A percentile compares a stretch with the other conserved stretches of the same genome.
Evolutionary conservation across 2,797 vertebrate species (phyloP).

Genomic region (Poeciliopsis infans): DNA sequence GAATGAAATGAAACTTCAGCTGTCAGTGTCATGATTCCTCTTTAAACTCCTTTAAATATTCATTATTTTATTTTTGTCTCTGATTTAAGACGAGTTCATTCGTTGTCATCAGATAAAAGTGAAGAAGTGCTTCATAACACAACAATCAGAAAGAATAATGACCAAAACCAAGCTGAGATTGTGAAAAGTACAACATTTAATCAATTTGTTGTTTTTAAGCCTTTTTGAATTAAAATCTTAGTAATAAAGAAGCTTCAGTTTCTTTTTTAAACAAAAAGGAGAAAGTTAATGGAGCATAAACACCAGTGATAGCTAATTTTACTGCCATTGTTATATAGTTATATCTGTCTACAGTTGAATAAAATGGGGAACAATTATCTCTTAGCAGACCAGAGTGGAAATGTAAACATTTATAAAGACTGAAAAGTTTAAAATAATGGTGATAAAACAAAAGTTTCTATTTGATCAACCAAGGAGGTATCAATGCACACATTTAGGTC

Average conservation of each 20-base stretch:
- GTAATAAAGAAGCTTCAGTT: neutral
- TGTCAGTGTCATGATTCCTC: neutral
- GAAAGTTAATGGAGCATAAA: neutral
- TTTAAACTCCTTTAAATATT: conserved; percentile 2
- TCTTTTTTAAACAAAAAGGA: neutral
- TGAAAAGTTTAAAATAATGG: neutral
- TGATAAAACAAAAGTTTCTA: neutral
- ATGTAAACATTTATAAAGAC: neutral
- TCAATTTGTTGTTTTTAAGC: neutral
- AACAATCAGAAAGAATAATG: neutral
- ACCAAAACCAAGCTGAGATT: neutral
- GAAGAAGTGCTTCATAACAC: neutral
- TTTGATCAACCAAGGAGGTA: neutral
- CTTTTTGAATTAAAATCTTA: neutral
- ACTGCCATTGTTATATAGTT: neutral
- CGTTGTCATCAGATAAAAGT: neutral
- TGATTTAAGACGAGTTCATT: neutral
- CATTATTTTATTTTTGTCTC: neutral
- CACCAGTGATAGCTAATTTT: neutral
- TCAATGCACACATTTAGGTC: neutral
- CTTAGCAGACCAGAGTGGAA: neutral
- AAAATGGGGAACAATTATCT: neutral
- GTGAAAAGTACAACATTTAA: neutral
- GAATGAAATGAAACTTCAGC: neutral
- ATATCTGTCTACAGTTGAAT: neutral